Percentiles rank a stretch among this genome's conserved stretches.
Conservation (phyloP, 2,888 invertebrate genomes). For the Drosophila monieri region DNA sequence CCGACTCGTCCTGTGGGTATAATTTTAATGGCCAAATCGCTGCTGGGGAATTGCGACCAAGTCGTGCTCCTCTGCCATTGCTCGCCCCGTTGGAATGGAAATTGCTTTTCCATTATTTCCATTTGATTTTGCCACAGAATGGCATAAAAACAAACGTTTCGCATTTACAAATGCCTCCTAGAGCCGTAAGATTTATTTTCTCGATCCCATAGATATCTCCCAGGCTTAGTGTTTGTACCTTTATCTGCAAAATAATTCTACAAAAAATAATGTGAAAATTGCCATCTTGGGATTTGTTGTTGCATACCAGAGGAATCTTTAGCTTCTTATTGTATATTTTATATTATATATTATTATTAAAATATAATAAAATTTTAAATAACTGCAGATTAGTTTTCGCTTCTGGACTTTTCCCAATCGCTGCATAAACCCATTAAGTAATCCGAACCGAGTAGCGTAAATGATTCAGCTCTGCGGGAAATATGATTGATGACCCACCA, state of each 20-base stretch:
- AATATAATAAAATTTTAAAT: not conserved
- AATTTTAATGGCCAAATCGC: slow-evolving; percentile 83
- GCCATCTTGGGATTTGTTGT: slow-evolving; percentile 65
- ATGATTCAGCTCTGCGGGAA: slow-evolving; percentile 52
- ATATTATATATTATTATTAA: not conserved
- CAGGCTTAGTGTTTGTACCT: slow-evolving; percentile 3
- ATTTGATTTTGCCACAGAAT: slow-evolving; percentile 30
- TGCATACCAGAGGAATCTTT: not conserved
- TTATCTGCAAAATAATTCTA: slow-evolving; percentile 33
- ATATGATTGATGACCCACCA: slow-evolving; percentile 70
- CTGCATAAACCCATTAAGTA: slow-evolving; percentile 31
- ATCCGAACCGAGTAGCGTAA: slow-evolving; percentile 33
- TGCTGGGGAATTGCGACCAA: slow-evolving; percentile 69
- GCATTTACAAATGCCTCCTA: slow-evolving; percentile 74
- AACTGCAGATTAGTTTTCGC: not conserved
- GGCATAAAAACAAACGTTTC: slow-evolving; percentile 78
- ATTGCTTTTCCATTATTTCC: slow-evolving; percentile 64
- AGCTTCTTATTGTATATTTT: too few relatives aligned
- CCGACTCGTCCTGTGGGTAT: slow-evolving; percentile 79
- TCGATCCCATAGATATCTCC: slow-evolving; percentile 18
- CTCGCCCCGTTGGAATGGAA: slow-evolving; percentile 61
- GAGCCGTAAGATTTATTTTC: slow-evolving; percentile 60
- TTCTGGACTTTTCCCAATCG: not conserved
- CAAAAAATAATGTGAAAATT: slow-evolving; percentile 57
- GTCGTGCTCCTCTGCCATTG: not conserved